Base-by-base conservation (phyloP, 1,140 invertebrate species). In the Platorchestia sp. region DNA sequence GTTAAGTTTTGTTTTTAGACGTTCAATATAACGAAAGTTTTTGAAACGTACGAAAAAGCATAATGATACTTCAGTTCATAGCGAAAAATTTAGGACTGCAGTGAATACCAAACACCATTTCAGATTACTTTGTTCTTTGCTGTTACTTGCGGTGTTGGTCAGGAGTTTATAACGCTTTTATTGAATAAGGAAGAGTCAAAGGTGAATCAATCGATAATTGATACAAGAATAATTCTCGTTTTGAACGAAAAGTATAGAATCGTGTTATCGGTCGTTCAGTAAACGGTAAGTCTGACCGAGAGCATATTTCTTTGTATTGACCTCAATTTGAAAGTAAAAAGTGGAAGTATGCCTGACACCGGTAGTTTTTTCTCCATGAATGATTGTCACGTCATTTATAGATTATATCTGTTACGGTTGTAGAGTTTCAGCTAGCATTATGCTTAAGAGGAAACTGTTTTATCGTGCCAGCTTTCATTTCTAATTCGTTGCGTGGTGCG, bases 241-340 rank as follows among this genome's bases (percentile, higher is more conserved):
- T 89, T 89, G 87, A 89, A 44, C 87, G 87, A 89, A 89, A 89
- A 42, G 14, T 42, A 89, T 42, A 89, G 87, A 89, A 6, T 41
- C 36, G 6, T 44, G 87, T 42, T 89, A 89, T 89, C 87, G 87
- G 87, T 89, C 87, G 43, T 75, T 75, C 59, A 89, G 87, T 89
- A 89, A 89, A 89, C 87, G 87, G 87, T 89, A 42, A 86, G 36
- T 40, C 36, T 86, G 86, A 86, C 7, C 86, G 47, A 51, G 47
- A 75, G 36, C 59, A 75, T 36, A 3, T 75, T 36, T 75, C 59
- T 75, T 75, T 75, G 59, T 22, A 22, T 27, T 75, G 59, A 75
- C 59, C 59, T 75, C 1, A 75, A 75, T 75, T 22, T 75, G 14
- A 1, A 75, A 75, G 59, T 10, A 75, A 75, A 75, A 75, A 75